A percentile compares a stretch with the other conserved stretches of the same genome.
Evolutionary conservation across 2,888 invertebrate species (phyloP).

Genomic region (Drosophila putrida): DNA sequence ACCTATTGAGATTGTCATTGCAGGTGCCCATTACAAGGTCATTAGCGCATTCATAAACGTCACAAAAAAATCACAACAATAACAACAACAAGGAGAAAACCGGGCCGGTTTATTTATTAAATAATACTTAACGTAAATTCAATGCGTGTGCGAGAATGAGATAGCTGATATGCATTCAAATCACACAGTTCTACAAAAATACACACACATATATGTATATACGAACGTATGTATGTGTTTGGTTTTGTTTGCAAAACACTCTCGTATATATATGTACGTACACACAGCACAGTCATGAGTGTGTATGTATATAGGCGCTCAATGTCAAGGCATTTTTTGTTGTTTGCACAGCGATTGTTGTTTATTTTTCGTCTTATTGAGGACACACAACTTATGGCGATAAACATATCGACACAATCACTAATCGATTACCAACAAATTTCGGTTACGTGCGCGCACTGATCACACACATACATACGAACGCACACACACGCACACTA

Average conservation of each 20-base stretch:
- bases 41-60: slow-evolving; percentile 37
- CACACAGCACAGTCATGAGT: slow-evolving; percentile 1
- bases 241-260: slow-evolving; percentile 46
- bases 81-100: slow-evolving; percentile 28
- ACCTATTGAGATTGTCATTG: slow-evolving; percentile 14
- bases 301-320: slow-evolving; percentile 43
- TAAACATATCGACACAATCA: slow-evolving; percentile 48
- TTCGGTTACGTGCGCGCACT: slow-evolving; percentile 52
- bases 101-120: slow-evolving; percentile 57
- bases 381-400: slow-evolving; percentile 43
- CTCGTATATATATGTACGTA: slow-evolving; percentile 12
- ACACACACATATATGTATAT: background rate
- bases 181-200: slow-evolving; percentile 17
- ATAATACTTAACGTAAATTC: slow-evolving; percentile 48
- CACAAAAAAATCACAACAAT: slow-evolving; percentile 26
- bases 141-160: slow-evolving; percentile 36
- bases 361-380: slow-evolving; percentile 35
- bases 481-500: slow-evolving; percentile 12
- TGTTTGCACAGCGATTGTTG: slow-evolving; percentile 20
- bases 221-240: background rate
- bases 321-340: slow-evolving; percentile 73
- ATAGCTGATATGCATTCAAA: slow-evolving; percentile 30
- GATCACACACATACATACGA: slow-evolving; percentile 28
- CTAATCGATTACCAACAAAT: slow-evolving; percentile 53
- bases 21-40: slow-evolving; percentile 56